Conservation (phyloP, 2,888 invertebrate species). For the Melikaiella ostensackeni region DNA sequence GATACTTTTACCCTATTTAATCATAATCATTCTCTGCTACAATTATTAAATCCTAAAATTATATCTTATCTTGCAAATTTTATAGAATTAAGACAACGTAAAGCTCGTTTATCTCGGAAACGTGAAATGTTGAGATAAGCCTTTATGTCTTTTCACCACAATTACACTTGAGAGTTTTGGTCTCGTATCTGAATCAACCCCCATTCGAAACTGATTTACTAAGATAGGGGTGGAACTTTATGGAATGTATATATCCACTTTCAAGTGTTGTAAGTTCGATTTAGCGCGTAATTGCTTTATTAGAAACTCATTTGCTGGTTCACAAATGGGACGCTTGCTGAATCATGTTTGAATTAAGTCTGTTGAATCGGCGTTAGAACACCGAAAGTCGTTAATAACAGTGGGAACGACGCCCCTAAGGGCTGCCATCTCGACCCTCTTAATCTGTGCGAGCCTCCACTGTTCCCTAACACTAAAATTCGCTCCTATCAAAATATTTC, state of each 20-base stretch:
- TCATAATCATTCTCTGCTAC: no score
- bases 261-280: constrained; percentile 57
- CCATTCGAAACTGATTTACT: constrained; percentile 48
- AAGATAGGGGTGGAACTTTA: constrained; percentile 49
- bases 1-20: no score
- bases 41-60: no score
- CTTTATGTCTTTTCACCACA: background rate
- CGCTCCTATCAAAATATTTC: background rate
- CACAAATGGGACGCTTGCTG: constrained; percentile 45
- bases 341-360: constrained; percentile 34
- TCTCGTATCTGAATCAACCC: background rate
- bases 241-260: constrained; percentile 46
- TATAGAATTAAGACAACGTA: no score
- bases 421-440: constrained; percentile 9
- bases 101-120: background rate
- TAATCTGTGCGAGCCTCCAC: constrained; percentile 7
- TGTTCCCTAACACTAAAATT: constrained; percentile 1
- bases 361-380: constrained; percentile 36
- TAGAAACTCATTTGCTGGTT: constrained; percentile 62
- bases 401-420: constrained; percentile 24
- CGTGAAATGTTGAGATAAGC: background rate
- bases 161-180: background rate
- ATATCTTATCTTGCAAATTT: no score
- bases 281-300: constrained; percentile 65
- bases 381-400: constrained; percentile 22